Base-by-base conservation (phyloP, 2,888 invertebrate species). In the Macrosiphum euphorbiae region DNA sequence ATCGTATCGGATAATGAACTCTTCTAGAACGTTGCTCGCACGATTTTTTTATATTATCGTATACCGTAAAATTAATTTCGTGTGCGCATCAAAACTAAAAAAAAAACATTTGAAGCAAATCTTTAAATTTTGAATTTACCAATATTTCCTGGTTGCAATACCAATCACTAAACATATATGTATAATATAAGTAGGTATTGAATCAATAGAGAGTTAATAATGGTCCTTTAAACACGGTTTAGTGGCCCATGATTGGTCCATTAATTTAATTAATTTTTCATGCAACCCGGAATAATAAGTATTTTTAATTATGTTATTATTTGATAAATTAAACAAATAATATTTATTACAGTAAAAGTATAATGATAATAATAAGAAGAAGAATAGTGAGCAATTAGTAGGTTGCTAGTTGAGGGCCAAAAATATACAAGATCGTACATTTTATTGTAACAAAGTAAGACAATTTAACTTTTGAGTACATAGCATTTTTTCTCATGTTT, bases 11-110 rank as follows among this genome's bases (percentile, higher is more conserved):
- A n/a, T 4, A n/a, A 67, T 67, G 67, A n/a, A 67, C 67, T 67
- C 1, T 67, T 67, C 13, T 67, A 67, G n/a, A 67, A n/a, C n/a
- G n/a, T 67, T 67, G 13, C n/a, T n/a, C n/a, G 7, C 78, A 78
- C 20, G 16, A 35, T 7, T 67, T n/a, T n/a, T 67, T 16, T 52
- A 52, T 16, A 10, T 0, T 67, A 67, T 20, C 20, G n/a, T 67
- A n/a, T 35, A 67, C n/a, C 2, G 7, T 78, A 78, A 78, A 35
- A 35, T 78, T 78, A 78, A 35, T 78, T 78, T 35, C n/a, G 0
- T 78, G 78, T 78, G 78, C 78, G 78, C 78, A 35, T 35, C 78
- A 35, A 78, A 78, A 78, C 78, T 78, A 35, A 78, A 78, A 44
- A 67, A 50, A 78, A 78, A 20, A 35, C 35, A 78, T 35, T n/a